A percentile compares a stretch with the other conserved stretches of the same genome.
Evolutionary conservation across 2,888 invertebrate genomes (phyloP).

Genomic region (Drosophila gaucha): DNA sequence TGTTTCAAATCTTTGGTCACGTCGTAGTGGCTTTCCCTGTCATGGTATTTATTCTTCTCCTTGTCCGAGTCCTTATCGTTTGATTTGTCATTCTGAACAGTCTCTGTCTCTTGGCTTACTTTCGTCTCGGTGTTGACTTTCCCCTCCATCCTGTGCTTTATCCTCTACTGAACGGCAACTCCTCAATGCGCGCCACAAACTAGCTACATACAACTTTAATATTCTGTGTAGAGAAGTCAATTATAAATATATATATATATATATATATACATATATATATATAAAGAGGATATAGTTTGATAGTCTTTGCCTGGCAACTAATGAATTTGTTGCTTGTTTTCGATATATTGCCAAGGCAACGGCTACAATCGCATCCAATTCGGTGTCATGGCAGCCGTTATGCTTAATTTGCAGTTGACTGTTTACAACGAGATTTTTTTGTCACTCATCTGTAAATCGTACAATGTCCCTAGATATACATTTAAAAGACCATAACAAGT

Average conservation of each 20-base stretch:
- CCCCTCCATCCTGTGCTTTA: neutral
- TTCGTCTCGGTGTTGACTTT: neutral
- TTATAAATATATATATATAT: neutral
- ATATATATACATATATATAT: neutral
- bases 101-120: no score
- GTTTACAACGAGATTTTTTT: neutral
- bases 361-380: neutral
- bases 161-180: conserved; percentile 1
- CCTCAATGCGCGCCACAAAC: neutral
- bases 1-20: neutral
- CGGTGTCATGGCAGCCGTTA: conserved; percentile 38
- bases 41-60: neutral
- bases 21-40: neutral
- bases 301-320: conserved; percentile 46
- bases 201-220: neutral
- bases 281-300: conserved; percentile 30
- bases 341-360: conserved; percentile 17
- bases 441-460: no score
- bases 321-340: conserved; percentile 37
- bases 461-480: no score
- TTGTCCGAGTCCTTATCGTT: neutral
- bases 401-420: conserved; percentile 4
- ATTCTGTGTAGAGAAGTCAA: conserved; percentile 6
- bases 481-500: no score
- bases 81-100: neutral